Base-by-base conservation (phyloP, 2,797 vertebrate genomes). In the Girardinus metallicus region DNA sequence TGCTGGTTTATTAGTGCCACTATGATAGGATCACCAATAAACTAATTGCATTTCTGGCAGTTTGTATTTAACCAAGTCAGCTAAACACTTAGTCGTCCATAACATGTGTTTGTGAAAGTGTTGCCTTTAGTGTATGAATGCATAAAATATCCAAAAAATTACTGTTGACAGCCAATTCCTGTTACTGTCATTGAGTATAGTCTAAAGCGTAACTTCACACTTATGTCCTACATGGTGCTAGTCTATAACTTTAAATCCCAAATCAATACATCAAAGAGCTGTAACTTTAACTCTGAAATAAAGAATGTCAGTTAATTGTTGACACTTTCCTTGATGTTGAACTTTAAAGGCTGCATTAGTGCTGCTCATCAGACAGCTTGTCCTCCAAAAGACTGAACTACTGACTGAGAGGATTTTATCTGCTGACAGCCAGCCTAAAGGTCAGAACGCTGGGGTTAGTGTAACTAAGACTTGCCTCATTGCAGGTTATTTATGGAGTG, bases 391-490 rank as follows among this genome's bases (percentile, higher is more conserved):
- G 80, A 9, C 70, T 15, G 1, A 23, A 44, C 62, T 31, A 26
- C 6, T 68, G 68, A 78, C 57, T 41, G 55, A 90, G 80, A 83
- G 85, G 87, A 80, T 90, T 89, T 89, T 72, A 85, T 44, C 81
- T 73, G 75, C 51, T 81, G 73, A 82, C 31, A 55, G 39, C 60
- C 10, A 23, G 16, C 44, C 21, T 78, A 7, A 76, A 43, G 79
- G 76, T 57, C 55, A 16, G 8, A 75, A 55, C 29, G 47, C 81
- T 1, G 43, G 81, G 88, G 85, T 91, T 78, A 86, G 81, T 89
- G 87, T 89, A 82, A 84, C 88, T 84, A 68, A 80, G 46, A 74
- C 31, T 83, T 49, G 47, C 81, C 36, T 78, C 76, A 57, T 62
- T 15, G 64, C 1, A 46, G 74, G 36, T 88, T 87, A 87, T 87